Evolutionary conservation across 2,888 invertebrate species (phyloP).

Genomic region (Ischnus inquisitorius): DNA sequence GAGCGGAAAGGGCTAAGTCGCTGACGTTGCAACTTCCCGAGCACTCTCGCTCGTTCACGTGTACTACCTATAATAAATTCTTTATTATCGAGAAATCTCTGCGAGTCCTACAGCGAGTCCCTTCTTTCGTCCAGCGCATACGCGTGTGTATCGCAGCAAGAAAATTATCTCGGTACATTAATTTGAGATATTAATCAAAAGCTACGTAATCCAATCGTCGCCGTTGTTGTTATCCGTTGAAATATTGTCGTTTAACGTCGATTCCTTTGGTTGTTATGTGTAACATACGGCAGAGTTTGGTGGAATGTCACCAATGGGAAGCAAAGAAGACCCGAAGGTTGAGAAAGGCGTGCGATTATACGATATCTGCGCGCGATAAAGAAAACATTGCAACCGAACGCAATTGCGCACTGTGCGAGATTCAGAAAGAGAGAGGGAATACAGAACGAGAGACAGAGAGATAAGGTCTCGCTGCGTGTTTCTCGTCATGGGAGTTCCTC

Average conservation of each 20-base stretch:
- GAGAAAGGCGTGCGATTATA: neutral
- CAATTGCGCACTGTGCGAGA: neutral
- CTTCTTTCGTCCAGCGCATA: neutral
- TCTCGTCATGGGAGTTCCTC: slow-evolving; percentile 60
- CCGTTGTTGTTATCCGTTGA: slow-evolving; percentile 44
- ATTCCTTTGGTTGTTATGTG: neutral
- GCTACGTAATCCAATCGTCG: slow-evolving; percentile 22
- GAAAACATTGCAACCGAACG: too few species aligned
- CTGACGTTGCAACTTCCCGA: slow-evolving; percentile 67
- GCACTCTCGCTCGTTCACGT: slow-evolving; percentile 9
- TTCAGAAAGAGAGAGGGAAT: neutral
- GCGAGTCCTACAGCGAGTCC: slow-evolving; percentile 28
- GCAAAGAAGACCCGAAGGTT: neutral
- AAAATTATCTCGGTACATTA: slow-evolving; percentile 61
- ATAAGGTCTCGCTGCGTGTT: slow-evolving; percentile 39
- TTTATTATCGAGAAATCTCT: slow-evolving; percentile 66
- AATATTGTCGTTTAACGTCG: slow-evolving; percentile 39
- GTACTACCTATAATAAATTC: slow-evolving; percentile 60
- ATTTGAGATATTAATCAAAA: slow-evolving; percentile 63
- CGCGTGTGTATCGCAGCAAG: slow-evolving; percentile 12
- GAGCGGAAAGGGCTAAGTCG: slow-evolving; percentile 58
- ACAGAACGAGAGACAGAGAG: slow-evolving; percentile 5
- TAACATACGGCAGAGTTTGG: neutral
- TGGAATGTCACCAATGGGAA: neutral
- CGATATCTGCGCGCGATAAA: neutral